These are phyloP conservation scores for Clarias platycephalus DNA, from an alignment of 2,797 vertebrate species.

Conservation along the genomic window DNA sequence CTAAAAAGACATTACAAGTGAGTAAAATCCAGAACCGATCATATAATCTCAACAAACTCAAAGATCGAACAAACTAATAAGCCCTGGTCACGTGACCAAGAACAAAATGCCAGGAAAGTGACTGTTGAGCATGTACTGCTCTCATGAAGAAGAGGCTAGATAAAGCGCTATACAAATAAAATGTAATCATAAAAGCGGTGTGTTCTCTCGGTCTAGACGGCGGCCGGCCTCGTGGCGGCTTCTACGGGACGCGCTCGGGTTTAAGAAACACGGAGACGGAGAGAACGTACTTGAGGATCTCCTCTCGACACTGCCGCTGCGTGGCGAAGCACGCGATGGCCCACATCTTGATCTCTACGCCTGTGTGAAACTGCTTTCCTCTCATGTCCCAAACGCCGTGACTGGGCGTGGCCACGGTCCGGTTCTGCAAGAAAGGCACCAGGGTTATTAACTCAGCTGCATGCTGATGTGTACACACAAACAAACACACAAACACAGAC, in stretches of 20 bases:
- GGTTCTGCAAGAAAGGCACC: constrained; percentile 82
- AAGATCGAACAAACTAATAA: too few relatives aligned
- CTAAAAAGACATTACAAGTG: constrained; percentile 46
- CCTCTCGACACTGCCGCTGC: constrained; percentile 96
- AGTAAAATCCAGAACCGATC: neutral
- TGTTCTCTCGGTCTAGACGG: neutral
- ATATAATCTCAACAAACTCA: too few relatives aligned
- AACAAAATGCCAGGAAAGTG: too few relatives aligned
- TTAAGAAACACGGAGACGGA: neutral
- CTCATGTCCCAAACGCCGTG: constrained; percentile 99
- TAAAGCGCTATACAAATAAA: too few relatives aligned
- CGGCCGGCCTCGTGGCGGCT: neutral
- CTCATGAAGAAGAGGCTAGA: too few relatives aligned
- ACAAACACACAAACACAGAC: constrained; percentile 22
- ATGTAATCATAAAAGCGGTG: neutral
- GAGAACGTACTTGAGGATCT: constrained; percentile 94
- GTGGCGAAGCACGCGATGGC: constrained; percentile 98
- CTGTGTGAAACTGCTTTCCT: constrained; percentile 97
- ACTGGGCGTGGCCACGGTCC: constrained; percentile 96
- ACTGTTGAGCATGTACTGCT: too few relatives aligned
- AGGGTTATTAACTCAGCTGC: constrained; percentile 55
- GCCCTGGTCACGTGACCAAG: too few relatives aligned
- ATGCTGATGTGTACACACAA: constrained; percentile 44
- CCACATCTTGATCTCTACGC: constrained; percentile 99
- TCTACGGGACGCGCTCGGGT: too few relatives aligned